phyloP scores from a whole-genome alignment of 2,888 invertebrate genomes.

The Eristalis pertinax region DNA sequence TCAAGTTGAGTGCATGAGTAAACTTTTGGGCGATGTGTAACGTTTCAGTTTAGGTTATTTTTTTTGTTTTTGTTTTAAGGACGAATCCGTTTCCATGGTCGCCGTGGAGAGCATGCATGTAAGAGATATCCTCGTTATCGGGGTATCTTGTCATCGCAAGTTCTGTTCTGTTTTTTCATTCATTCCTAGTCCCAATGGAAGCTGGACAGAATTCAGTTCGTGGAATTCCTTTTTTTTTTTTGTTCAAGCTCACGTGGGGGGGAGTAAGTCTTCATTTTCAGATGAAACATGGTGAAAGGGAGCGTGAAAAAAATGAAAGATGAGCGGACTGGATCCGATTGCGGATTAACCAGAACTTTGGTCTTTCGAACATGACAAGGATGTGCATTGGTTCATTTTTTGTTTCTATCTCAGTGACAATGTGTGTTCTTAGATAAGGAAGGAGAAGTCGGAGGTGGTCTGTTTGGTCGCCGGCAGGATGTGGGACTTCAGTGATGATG shows the following conservation, averaged over 20 bases:
- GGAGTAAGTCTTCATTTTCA: slow-evolving; percentile 51
- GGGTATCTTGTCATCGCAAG: slow-evolving; percentile 64
- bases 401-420: slow-evolving; percentile 6
- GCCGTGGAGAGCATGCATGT: slow-evolving; percentile 49
- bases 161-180: slow-evolving; percentile 35
- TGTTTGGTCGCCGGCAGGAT: neutral
- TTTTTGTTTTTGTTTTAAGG: slow-evolving; percentile 27
- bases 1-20: slow-evolving; percentile 44
- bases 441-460: neutral
- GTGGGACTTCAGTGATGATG: too few species aligned
- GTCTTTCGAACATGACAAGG: slow-evolving; percentile 36
- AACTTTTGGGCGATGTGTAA: slow-evolving; percentile 54
- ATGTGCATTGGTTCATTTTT: neutral
- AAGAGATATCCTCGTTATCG: slow-evolving; percentile 68
- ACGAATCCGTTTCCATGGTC: slow-evolving; percentile 7
- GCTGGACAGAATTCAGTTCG: neutral
- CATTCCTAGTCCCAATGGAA: neutral
- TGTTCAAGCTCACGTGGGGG: slow-evolving; percentile 4
- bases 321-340: slow-evolving; percentile 42
- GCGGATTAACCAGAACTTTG: slow-evolving; percentile 47
- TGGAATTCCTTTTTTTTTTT: slow-evolving; percentile 20
- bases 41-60: slow-evolving; percentile 2
- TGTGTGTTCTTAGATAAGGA: neutral
- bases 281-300: slow-evolving; percentile 2
- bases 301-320: slow-evolving; percentile 2